Evolutionary conservation across 2,797 vertebrate species (phyloP), one percentile per base, ranked within the genome.

Genomic region (Phataginus tricuspis): DNA sequence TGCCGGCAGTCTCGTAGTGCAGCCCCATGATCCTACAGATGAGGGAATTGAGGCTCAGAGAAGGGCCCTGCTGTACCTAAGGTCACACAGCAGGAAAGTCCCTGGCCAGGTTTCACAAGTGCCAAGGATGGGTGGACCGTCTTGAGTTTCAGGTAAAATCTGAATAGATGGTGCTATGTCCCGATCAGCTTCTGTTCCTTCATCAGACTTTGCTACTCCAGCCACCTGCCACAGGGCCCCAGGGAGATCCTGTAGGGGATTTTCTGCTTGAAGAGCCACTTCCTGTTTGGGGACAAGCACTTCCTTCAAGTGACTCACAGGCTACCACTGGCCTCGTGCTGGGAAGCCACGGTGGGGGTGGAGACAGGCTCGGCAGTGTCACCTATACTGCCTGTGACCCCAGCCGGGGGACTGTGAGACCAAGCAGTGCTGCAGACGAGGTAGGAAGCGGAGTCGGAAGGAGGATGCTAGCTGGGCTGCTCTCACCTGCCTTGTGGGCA

Each of bases 271-370:
- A 96, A 91, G 90, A 95, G 27, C 91, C 64, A 92, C 95, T 97
- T 98, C 96, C 97, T 97, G 74, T 87, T 84, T 96, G 86, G 88
- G 94, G 85, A 78, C 25, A 13, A 85, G 34, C 64, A 75, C 92
- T 98, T 97, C 96, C 95, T 96, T 83, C 80, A 53, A 13, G 45
- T 97, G 92, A 96, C 86, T 98, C 94, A 95, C 37, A 53, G 90
- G n/a, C 59, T 86, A 49, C 91, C 69, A 23, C 45, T 77, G 63
- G 83, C 82, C 69, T n/a, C 10, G 0, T 63, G 88, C 82, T 80
- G n/a, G 57, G 93, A 91, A 96, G 63, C 25, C 68, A 77, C 45
- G 27, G 29, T 71, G 21, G 55, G 53, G 55, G 68, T 71, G 14
- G 72, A 84, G 45, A 57, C 27, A 16, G 75, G 68, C 75, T 31